Evolutionary conservation across 2,888 invertebrate genomes (phyloP).

Genomic region (Pristionchus entomophagus): DNA sequence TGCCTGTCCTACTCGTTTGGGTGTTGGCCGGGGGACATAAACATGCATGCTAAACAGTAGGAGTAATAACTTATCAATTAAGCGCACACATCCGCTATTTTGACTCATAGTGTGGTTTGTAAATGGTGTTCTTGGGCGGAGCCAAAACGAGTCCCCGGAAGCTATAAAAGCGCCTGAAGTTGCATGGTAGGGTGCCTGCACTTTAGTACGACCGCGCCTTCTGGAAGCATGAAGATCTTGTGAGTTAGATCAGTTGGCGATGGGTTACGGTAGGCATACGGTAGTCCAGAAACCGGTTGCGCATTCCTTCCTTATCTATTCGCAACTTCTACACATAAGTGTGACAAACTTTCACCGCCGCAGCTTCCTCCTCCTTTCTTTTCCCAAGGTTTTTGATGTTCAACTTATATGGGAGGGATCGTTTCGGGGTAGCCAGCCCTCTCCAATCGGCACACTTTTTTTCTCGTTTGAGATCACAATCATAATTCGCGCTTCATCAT

Average conservation of each 20-base stretch:
- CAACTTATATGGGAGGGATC: too few species aligned
- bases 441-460: too few species aligned
- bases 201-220: not conserved
- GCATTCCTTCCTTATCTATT: not conserved
- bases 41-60: constrained; percentile 34
- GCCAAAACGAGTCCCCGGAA: not conserved
- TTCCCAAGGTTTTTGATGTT: not conserved
- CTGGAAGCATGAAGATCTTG: constrained; percentile 9
- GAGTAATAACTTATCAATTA: constrained; percentile 15
- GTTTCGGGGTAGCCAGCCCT: too few species aligned
- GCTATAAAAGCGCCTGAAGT: constrained; percentile 2
- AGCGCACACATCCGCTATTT: not conserved
- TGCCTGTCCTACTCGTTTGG: not conserved
- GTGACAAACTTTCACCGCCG: not conserved
- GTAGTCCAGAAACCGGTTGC: not conserved
- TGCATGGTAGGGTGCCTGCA: not conserved
- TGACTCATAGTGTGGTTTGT: constrained; percentile 2
- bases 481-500: too few species aligned
- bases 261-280: not conserved
- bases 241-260: constrained; percentile 20
- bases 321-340: not conserved
- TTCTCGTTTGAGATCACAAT: too few species aligned
- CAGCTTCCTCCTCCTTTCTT: not conserved
- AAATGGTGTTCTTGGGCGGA: not conserved
- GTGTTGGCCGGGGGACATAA: not conserved